A percentile compares a stretch with the other conserved stretches of the same genome.
Evolutionary conservation across 2,797 vertebrate species (phyloP).

Genomic region (Gymnothorax reevesii): DNA sequence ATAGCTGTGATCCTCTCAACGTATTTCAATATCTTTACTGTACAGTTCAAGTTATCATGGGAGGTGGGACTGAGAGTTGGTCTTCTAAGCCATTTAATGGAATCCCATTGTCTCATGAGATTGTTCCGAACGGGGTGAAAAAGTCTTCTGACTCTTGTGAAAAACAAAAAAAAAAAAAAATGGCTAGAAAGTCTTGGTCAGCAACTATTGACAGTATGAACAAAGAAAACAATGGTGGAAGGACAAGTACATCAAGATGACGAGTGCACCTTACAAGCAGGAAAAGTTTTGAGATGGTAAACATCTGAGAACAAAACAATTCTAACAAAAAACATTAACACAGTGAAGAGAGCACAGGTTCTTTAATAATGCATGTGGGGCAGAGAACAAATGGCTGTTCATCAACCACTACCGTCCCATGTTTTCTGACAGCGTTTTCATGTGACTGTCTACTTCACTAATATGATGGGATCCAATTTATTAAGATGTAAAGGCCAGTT

Average conservation of each 20-base stretch:
- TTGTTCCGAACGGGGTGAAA: not conserved
- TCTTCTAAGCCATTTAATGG: conserved; percentile 42
- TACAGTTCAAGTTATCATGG: conserved; percentile 17
- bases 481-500: conserved; percentile 17
- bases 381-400: conserved; percentile 32
- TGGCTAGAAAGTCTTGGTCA: not conserved
- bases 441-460: conserved; percentile 23
- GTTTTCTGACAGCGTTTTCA: not conserved
- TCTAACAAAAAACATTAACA: not conserved
- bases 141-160: not conserved
- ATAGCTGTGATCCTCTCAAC: not conserved
- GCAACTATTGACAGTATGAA: not conserved
- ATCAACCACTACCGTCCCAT: not conserved
- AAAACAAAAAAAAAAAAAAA: not conserved
- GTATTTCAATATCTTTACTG: not conserved
- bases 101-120: not conserved
- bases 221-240: not conserved
- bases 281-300: not conserved
- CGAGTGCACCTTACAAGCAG: not conserved
- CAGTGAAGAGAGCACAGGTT: not conserved
- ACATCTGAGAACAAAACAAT: not conserved
- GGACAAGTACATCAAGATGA: not conserved
- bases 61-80: conserved; percentile 43
- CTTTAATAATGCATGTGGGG: not conserved
- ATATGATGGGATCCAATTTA: conserved; percentile 22